A percentile compares a stretch with the other conserved stretches of the same genome.
phyloP scores from a whole-genome alignment of 2,113 vertebrate genomes.

The Prinia subflava region DNA sequence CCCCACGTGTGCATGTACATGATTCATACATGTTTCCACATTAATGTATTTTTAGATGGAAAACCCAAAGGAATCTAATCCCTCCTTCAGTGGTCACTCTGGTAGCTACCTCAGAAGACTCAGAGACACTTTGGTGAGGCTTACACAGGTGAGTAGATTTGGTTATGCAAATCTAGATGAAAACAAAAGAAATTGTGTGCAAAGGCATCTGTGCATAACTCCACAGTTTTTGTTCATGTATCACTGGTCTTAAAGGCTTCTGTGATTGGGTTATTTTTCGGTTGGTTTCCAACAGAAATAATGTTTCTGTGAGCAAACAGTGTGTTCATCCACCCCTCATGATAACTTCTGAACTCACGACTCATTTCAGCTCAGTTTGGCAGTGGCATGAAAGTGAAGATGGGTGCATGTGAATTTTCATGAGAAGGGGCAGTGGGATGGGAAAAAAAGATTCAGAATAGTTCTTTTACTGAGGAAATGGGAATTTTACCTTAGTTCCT shows the following conservation, averaged over 20 bases:
- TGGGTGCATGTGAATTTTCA: background rate
- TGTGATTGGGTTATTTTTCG: background rate
- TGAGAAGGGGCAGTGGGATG: background rate
- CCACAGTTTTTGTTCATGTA: background rate
- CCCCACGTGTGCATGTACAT: background rate
- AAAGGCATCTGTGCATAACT: background rate
- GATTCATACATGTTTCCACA: rapidly evolving
- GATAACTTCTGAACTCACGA: background rate
- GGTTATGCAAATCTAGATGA: background rate
- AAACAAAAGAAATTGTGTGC: background rate
- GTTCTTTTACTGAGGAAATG: background rate
- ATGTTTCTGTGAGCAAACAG: background rate
- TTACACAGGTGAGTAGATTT: background rate
- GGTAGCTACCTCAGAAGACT: background rate
- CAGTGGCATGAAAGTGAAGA: background rate
- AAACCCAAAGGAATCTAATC: background rate
- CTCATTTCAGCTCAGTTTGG: background rate
- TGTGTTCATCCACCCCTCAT: background rate
- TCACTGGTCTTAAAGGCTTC: background rate
- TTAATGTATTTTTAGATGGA: background rate
- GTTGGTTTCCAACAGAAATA: background rate
- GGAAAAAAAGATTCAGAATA: background rate
- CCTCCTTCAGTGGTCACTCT: background rate
- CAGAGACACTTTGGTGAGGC: background rate
- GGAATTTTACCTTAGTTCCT: background rate